Evolutionary conservation across 2,888 invertebrate genomes (phyloP).

Genomic region (Nemotelus nigrinus): DNA sequence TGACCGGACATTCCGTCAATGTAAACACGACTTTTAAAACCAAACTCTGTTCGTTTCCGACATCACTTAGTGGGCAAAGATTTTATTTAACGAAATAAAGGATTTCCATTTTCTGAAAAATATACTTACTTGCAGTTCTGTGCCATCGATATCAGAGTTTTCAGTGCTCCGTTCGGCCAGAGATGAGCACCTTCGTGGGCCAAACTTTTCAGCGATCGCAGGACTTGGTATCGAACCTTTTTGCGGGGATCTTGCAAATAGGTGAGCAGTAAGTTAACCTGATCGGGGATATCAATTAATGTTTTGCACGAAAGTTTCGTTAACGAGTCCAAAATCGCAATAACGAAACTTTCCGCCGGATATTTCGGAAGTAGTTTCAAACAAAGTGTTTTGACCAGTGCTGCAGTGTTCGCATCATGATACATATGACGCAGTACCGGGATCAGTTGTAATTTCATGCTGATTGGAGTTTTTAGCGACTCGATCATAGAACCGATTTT

Average conservation of each 20-base stretch:
- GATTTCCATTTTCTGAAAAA: background rate
- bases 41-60: constrained; percentile 61
- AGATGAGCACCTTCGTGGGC: constrained; percentile 80
- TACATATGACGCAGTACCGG: constrained; percentile 94
- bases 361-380: constrained; percentile 79
- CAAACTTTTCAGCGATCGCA: constrained; percentile 74
- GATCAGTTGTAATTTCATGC: constrained; percentile 89
- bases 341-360: constrained; percentile 81
- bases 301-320: constrained; percentile 90
- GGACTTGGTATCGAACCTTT: constrained; percentile 74
- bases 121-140: constrained; percentile 55
- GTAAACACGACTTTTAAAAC: constrained; percentile 62
- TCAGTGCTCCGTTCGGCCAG: constrained; percentile 74
- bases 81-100: constrained; percentile 1
- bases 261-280: constrained; percentile 76
- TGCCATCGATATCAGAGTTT: constrained; percentile 60
- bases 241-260: constrained; percentile 78
- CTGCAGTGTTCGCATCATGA: constrained; percentile 75
- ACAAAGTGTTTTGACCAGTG: constrained; percentile 78
- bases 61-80: constrained; percentile 52
- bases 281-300: constrained; percentile 89
- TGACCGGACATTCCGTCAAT: constrained; percentile 62
- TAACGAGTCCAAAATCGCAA: constrained; percentile 85
- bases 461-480: constrained; percentile 90
- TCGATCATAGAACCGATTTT: constrained; percentile 96